Percentiles rank a stretch among this genome's conserved stretches.
These are phyloP conservation scores for Embidobia sp. DNA, from an alignment of 2,888 invertebrate species.

Conservation along the genomic window DNA sequence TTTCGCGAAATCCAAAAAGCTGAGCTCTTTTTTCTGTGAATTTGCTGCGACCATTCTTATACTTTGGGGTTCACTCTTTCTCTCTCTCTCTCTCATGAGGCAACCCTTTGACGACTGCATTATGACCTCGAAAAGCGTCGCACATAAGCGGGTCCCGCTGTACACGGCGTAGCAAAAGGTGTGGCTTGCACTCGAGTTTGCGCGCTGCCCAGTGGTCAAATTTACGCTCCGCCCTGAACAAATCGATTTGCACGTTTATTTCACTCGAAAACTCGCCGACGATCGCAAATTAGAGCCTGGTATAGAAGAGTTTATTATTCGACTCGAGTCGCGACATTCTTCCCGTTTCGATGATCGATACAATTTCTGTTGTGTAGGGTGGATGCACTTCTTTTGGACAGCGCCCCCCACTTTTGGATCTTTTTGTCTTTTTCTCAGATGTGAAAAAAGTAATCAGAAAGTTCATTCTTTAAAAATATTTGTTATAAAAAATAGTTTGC, in stretches of 20 bases:
- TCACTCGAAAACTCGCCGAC: conserved; percentile 25
- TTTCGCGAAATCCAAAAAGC: too few relatives aligned
- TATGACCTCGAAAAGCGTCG: conserved; percentile 61
- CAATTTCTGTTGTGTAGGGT: too few relatives aligned
- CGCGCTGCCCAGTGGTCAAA: conserved; percentile 80
- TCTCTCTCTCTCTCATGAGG: conserved; percentile 23
- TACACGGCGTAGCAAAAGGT: conserved; percentile 68
- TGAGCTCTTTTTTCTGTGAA: too few relatives aligned
- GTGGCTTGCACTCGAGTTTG: conserved; percentile 75
- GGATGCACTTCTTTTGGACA: too few relatives aligned
- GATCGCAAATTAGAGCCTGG: conserved; percentile 70
- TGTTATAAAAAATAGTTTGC: too few relatives aligned
- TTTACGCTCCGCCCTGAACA: conserved; percentile 78
- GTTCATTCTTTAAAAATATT: too few relatives aligned
- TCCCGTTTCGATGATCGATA: too few relatives aligned
- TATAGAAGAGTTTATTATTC: too few relatives aligned
- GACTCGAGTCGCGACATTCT: too few relatives aligned
- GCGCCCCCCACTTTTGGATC: too few relatives aligned
- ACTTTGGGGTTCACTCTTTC: not conserved
- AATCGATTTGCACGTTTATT: conserved; percentile 70
- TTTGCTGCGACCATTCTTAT: conserved; percentile 2
- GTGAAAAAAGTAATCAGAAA: too few relatives aligned
- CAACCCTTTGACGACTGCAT: conserved; percentile 52
- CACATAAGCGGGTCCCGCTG: conserved; percentile 17
- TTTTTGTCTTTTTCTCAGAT: too few relatives aligned